Base-by-base conservation (phyloP, 2,113 vertebrate genomes). In the Arothron firmamentum region DNA sequence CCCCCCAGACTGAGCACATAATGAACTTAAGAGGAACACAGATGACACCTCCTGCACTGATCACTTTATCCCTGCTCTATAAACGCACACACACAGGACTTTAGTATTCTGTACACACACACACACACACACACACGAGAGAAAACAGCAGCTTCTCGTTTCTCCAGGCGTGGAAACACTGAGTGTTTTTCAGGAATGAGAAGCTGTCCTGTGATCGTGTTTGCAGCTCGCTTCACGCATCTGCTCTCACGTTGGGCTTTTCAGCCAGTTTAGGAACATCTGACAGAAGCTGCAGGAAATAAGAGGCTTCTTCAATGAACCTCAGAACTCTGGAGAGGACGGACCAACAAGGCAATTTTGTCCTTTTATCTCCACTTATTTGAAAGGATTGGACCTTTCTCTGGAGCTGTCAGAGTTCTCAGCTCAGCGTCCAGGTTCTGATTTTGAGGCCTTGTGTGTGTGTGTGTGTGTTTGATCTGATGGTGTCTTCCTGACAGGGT, bases 11-110 rank as follows among this genome's bases (percentile, higher is more conserved):
- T 87, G 81, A 88, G 77, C 78, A 61, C 83, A 76, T 90, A 88
- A 90, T 84, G 79, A 78, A 83, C 85, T 89, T 88, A 85, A 55
- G 65, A 78, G 75, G 65, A 71, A 67, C 74, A 52, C 78, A 72
- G 75, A 78, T 85, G 80, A 85, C 85, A 78, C 77, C 62, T 71
- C 67, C 38, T 65, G 56, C 67, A 48, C 79, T 79, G 67, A 88
- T 88, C 82, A 61, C 57, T 82, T 86, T 85, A 85, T 85, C 81
- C 62, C 65, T 77, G 6, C 61, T 68, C 42, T 58, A 58, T 65
- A 79, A 50, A 69, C 68, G 16, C 69, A 55, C 43, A n/a, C 69
- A 55, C 53, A 28, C 62, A 31, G 17, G 38, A 48, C 15, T 58
- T 67, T 58, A 38, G 65, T 43, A 38, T 50, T 12, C 28, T 28